Evolutionary conservation across 2,797 vertebrate species (phyloP), one percentile per base, ranked within the genome.

Genomic region (Aphelocoma californica): DNA sequence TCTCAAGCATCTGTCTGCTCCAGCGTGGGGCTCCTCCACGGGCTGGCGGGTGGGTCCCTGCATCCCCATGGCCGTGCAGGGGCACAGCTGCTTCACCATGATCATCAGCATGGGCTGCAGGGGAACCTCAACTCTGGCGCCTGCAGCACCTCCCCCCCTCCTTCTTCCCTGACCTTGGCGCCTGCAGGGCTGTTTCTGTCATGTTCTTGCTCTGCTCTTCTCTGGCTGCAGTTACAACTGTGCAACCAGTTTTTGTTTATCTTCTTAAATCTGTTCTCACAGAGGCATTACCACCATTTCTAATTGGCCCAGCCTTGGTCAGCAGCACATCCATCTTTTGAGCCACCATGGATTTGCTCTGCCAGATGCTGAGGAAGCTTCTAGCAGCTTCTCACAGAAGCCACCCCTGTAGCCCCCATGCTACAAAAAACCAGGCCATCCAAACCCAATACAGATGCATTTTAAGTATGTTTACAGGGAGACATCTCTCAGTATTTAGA

Each of bases 91-190:
- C 34, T 3, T 32, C n/a, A 19, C 28, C 28, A 11, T 31, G 32
- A 2, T 26, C 64, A 2, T n/a, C 44, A 26, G 12, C 61, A 32
- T 12, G 9, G 44, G 3, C 64, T 60, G 44, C 45, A 50, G 29
- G 10, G 29, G 18, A 38, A 17, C 38, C 34, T 50, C 7, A 9
- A 11, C 44, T 20, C 2, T 0, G 1, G 72, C 3, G 2, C 21
- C 28, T 40, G 57, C 21, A 50, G 34, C 23, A 10, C 23, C 57
- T 50, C 57, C 34, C 3, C 29, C 26, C 34, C 6, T 60, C 34
- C 44, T 57, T 8, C n/a, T 26, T 24, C 47, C 28, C 60, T 29
- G 18, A 11, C 31, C 47, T 23, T 29, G 26, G 21, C 0, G 2
- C 36, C 56, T 44, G 18, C 57, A 19, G 57, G 24, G 58, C 40